These are phyloP conservation scores for Lottia scabra DNA, from an alignment of 2,888 invertebrate species.

Conservation along the genomic window DNA sequence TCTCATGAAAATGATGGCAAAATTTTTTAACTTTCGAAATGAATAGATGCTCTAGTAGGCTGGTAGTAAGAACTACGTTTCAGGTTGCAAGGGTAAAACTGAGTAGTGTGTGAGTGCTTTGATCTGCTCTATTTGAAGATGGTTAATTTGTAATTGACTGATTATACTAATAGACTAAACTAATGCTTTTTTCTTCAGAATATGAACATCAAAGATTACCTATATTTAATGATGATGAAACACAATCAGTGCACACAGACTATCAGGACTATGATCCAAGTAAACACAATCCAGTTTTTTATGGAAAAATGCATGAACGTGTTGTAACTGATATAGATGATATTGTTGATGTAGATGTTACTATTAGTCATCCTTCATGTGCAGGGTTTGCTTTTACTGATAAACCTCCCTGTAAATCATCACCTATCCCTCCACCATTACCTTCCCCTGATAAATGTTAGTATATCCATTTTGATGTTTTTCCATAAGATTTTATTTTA, in stretches of 20 bases:
- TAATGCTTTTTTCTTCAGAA: constrained; percentile 42
- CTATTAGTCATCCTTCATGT: constrained; percentile 62
- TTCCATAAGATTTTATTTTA: no score
- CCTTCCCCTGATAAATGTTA: constrained; percentile 61
- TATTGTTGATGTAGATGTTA: constrained; percentile 58
- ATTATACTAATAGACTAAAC: background rate
- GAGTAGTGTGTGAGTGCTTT: no score
- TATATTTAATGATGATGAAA: constrained; percentile 52
- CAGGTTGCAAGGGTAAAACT: no score
- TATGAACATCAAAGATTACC: constrained; percentile 31
- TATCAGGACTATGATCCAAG: constrained; percentile 63
- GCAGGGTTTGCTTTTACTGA: constrained; percentile 63
- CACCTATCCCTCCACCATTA: constrained; percentile 53
- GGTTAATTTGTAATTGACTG: constrained; percentile 6
- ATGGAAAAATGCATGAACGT: constrained; percentile 59
- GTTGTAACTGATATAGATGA: constrained; percentile 48
- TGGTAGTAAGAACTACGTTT: no score
- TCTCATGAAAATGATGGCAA: no score
- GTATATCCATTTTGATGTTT: no score
- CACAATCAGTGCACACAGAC: constrained; percentile 52
- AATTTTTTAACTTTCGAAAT: no score
- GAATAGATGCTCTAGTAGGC: no score
- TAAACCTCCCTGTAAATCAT: constrained; percentile 53
- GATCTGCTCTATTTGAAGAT: background rate
- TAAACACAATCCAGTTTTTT: constrained; percentile 64